Evolutionary conservation across 2,113 vertebrate species (phyloP).

Genomic region (Barbus barbus): DNA sequence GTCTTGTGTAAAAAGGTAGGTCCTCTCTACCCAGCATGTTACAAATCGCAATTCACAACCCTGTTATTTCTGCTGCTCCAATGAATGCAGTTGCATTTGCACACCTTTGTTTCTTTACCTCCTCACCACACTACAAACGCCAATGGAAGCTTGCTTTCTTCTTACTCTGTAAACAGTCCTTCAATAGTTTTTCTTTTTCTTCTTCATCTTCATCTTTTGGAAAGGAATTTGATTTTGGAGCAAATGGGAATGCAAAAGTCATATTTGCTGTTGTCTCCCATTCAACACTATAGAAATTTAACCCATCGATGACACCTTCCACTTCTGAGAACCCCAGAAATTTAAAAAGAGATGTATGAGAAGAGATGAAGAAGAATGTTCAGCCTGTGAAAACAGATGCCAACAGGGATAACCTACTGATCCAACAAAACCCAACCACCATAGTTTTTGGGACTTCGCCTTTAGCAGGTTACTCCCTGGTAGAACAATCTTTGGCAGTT

Average conservation of each 20-base stretch:
- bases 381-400: not conserved
- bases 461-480: not conserved
- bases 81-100: not conserved
- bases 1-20: not conserved
- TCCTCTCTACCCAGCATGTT: not conserved
- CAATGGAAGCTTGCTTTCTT: not conserved
- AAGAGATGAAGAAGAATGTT: too few species aligned
- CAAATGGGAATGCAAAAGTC: too few species aligned
- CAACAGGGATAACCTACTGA: not conserved
- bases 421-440: not conserved
- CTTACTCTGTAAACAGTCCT: too few species aligned
- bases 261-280: not conserved
- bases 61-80: too few species aligned
- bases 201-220: not conserved
- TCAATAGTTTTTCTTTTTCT: not conserved
- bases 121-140: not conserved
- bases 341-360: too few species aligned
- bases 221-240: not conserved
- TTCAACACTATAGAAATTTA: not conserved
- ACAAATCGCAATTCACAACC: too few species aligned
- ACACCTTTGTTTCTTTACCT: too few species aligned
- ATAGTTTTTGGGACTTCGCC: not conserved
- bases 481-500: not conserved
- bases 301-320: too few species aligned
- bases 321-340: too few species aligned